phyloP scores from a whole-genome alignment of 2,797 vertebrate genomes.

The Eospalax fontanierii region DNA sequence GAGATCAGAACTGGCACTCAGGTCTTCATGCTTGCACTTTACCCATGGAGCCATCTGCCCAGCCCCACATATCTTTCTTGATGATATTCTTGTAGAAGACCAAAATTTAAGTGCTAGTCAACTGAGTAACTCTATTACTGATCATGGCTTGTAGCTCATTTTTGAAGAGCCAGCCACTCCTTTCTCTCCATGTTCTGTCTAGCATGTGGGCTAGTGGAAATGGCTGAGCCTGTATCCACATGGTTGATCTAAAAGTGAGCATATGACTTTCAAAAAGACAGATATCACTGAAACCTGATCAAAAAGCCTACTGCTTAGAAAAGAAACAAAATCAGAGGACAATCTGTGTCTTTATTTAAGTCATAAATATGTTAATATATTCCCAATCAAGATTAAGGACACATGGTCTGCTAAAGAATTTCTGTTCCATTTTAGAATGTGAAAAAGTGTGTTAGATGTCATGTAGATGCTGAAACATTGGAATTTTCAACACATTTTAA shows the following conservation, averaged over 20 bases:
- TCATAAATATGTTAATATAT: conserved; percentile 75
- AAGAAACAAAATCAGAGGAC: conserved; percentile 60
- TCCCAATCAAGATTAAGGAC: conserved; percentile 78
- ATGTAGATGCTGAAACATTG: conserved; percentile 53
- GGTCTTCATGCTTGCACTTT: not conserved
- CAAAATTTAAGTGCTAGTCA: conserved; percentile 11
- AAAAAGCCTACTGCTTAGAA: conserved; percentile 44
- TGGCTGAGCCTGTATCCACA: not conserved
- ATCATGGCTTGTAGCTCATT: not conserved
- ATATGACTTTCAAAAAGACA: conserved; percentile 58
- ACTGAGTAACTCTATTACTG: not conserved
- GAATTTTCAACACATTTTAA: conserved; percentile 70
- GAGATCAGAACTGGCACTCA: not conserved
- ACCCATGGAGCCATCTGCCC: not conserved
- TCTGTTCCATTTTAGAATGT: conserved; percentile 68
- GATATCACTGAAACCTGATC: conserved; percentile 48
- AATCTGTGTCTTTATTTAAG: conserved; percentile 57
- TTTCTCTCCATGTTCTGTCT: not conserved
- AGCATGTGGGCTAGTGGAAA: conserved; percentile 43
- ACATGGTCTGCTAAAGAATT: conserved; percentile 69
- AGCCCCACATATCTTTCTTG: conserved; percentile 7
- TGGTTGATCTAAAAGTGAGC: not conserved
- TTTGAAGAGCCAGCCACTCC: not conserved
- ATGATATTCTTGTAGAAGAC: not conserved
- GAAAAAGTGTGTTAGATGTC: conserved; percentile 61